Evolutionary conservation across 2,797 vertebrate species (phyloP), one percentile per base, ranked within the genome.

Genomic region (Fundulus diaphanus): DNA sequence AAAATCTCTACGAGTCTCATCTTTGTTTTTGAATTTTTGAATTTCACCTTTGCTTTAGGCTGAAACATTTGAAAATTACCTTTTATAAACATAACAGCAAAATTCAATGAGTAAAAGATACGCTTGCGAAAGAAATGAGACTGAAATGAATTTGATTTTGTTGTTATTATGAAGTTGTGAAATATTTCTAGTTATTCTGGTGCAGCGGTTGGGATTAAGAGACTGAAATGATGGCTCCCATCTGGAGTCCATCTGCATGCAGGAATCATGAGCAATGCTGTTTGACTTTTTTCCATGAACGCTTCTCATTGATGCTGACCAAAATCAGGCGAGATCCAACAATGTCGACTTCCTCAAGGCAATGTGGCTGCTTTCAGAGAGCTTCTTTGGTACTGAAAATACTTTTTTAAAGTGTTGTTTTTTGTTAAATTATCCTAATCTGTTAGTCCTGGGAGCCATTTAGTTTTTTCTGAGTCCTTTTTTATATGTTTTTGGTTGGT

Each of bases 331-430:
- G 79, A 80, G 79, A 79, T 78, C 82, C 81, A 82, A 91, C 82
- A 88, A 90, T 87, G 83, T 83, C 74, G 29, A 74, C 73, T 73
- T 88, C 89, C 91, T 88, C 70, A 73, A 87, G 87, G 87, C 88
- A 42, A 78, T 61, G 16, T 27, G 68, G 79, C 85, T 61, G 82
- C 80, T 90, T 88, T 88, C 65, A 87, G 67, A 82, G 76, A 69
- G 29, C 84, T 75, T 85, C 57, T 83, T 87, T 84, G 76, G 81
- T 78, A 72, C n/a, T 89, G 83, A 91, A 81, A 83, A 69, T 52
- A 80, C 72, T 81, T 80, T 75, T 82, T 79, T 13, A 85, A 79
- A 80, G 76, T 70, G 70, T 79, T 74, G 79, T 86, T 6, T 87
- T 88, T 70, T 81, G 76, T 71, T 66, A 76, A 85, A 87, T 61